Conservation (phyloP, 2,113 vertebrate species). For the Hydrochoerus hydrochaeris region DNA sequence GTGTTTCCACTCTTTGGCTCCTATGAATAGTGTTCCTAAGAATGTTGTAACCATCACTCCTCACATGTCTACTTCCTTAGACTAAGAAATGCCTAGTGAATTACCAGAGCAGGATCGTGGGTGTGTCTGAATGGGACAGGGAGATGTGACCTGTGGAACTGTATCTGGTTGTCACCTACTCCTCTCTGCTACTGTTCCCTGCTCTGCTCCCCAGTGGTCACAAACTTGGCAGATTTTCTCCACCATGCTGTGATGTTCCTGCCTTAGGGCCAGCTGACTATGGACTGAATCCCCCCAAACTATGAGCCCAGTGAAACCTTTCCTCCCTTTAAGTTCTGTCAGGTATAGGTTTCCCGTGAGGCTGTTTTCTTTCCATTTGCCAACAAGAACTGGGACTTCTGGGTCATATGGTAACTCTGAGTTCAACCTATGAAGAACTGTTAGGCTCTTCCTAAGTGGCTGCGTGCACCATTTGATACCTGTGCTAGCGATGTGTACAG, state of each 20-base stretch:
- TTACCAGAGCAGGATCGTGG: background rate
- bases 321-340: background rate
- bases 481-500: background rate
- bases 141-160: background rate
- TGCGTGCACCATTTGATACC: too few relatives aligned
- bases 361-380: background rate
- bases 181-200: background rate
- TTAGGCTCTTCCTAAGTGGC: background rate
- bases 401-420: background rate
- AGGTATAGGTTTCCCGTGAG: background rate
- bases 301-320: background rate
- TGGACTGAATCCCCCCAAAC: background rate
- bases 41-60: background rate
- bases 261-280: background rate
- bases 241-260: background rate
- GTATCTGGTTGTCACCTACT: too few relatives aligned
- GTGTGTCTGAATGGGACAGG: background rate
- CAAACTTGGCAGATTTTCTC: background rate
- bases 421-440: background rate
- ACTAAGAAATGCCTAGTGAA: background rate
- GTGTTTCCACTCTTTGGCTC: background rate
- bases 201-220: background rate
- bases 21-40: background rate
- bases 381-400: background rate
- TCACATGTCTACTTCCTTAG: background rate